Conservation (phyloP, 2,113 vertebrate genomes). For the Spilogale gracilis region DNA sequence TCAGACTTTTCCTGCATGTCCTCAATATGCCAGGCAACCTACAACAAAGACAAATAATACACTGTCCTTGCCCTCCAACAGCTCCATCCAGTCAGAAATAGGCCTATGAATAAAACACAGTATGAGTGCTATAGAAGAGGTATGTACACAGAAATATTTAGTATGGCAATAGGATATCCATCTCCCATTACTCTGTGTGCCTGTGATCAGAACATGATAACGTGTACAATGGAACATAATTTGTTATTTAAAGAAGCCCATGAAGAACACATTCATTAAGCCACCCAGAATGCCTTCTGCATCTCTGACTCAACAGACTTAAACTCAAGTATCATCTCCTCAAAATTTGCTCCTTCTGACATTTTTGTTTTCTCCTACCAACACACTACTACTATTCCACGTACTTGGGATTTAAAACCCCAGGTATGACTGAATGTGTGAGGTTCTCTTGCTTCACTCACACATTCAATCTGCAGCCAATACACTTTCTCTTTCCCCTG, state of each 20-base stretch:
- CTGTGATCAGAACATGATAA: neutral
- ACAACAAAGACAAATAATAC: conserved; percentile 51
- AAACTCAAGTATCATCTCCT: neutral
- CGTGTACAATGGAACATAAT: neutral
- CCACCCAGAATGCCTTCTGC: neutral
- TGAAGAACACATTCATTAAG: conserved; percentile 24
- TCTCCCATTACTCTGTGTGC: neutral
- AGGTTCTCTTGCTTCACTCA: conserved; percentile 33
- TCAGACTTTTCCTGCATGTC: conserved; percentile 20
- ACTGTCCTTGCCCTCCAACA: neutral
- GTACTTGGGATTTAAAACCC: neutral
- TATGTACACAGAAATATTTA: conserved; percentile 8
- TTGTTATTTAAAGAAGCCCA: conserved; percentile 47
- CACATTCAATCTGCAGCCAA: neutral
- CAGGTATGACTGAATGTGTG: neutral
- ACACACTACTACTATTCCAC: neutral
- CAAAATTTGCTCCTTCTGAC: conserved; percentile 39
- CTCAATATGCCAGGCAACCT: neutral
- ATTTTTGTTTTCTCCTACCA: conserved; percentile 56
- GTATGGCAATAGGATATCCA: neutral
- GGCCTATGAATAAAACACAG: conserved; percentile 23
- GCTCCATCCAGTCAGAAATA: conserved; percentile 31
- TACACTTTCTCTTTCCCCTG: neutral
- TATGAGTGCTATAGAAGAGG: neutral
- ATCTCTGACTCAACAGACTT: neutral